Percentiles rank a stretch among this genome's conserved stretches.
These are phyloP conservation scores for Tetraneura akinire DNA, from an alignment of 1,140 invertebrate genomes.

Conservation along the genomic window DNA sequence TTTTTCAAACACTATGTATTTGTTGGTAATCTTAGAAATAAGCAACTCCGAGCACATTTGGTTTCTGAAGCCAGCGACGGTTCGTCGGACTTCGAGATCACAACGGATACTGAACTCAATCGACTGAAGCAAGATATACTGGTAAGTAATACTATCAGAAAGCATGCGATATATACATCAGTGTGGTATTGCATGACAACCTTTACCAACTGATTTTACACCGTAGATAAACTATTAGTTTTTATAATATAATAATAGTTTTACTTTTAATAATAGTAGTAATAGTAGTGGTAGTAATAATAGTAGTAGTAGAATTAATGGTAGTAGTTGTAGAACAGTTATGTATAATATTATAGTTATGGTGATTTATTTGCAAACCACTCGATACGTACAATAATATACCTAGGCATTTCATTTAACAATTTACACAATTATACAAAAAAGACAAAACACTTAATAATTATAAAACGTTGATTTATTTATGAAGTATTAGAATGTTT, in stretches of 20 bases:
- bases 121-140: constrained; percentile 42
- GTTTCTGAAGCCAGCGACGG: constrained; percentile 64
- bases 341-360: background rate
- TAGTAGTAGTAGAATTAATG: background rate
- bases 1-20: background rate
- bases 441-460: too few species aligned
- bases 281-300: background rate
- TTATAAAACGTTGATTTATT: too few species aligned
- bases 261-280: too few species aligned
- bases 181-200: constrained; percentile 15
- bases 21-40: constrained; percentile 71
- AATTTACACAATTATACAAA: too few species aligned
- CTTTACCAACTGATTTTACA: background rate
- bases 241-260: background rate
- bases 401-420: too few species aligned
- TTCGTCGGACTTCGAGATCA: background rate
- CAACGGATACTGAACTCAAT: constrained; percentile 15
- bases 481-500: too few species aligned
- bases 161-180: background rate
- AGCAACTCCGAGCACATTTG: constrained; percentile 73
- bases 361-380: background rate
- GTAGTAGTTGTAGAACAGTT: background rate
- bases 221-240: background rate
- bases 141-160: background rate
- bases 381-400: too few species aligned